Evolutionary conservation across 1,140 invertebrate species (phyloP), one percentile per base, ranked within the genome.

Genomic region (Monochamus saltuarius): DNA sequence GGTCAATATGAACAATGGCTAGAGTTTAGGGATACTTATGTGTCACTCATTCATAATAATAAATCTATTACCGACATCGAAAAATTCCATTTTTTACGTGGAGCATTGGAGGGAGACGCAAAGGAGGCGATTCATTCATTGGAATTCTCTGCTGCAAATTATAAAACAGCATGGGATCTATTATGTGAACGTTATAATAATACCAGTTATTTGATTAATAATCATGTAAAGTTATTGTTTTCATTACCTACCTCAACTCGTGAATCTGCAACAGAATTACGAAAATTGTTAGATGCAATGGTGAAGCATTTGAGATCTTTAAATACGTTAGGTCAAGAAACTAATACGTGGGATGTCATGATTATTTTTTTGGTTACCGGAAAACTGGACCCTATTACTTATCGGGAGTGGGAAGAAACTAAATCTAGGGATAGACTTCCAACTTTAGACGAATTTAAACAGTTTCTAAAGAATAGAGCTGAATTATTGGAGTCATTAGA

Each of bases 1-100:
- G 75, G 72, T 0, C 42, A 60, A 8, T 69, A 59, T 47, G 68
- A 67, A 34, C 61, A 71, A 17, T 76, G 75, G 73, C 29, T 67
- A 17, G 64, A 64, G 34, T 76, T 76, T 62, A 60, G 60, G 7
- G 70, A 73, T 49, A 67, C 65, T 10, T 75, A 68, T 59, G 40
- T 42, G 39, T 61, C 64, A 34, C 59, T 75, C 13, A 71, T 76
- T 29, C 72, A 75, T 55, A 56, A 68, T 11, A 72, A 75, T 62
- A 10, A 56, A 1, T 17, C 47, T n/a, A 58, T 73, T 11, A 29
- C 17, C 10, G 36, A 61, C 10, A 54, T 72, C 53, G 64, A 74
- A 65, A 74, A 75, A 37, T 73, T 71, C 58, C 57, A 72, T 61
- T 69, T 64, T 61, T 56, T 74, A 37, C 61, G 58, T 8, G 37